Evolutionary conservation across 2,797 vertebrate genomes (phyloP).

Genomic region (Phyllotis vaccarum): DNA sequence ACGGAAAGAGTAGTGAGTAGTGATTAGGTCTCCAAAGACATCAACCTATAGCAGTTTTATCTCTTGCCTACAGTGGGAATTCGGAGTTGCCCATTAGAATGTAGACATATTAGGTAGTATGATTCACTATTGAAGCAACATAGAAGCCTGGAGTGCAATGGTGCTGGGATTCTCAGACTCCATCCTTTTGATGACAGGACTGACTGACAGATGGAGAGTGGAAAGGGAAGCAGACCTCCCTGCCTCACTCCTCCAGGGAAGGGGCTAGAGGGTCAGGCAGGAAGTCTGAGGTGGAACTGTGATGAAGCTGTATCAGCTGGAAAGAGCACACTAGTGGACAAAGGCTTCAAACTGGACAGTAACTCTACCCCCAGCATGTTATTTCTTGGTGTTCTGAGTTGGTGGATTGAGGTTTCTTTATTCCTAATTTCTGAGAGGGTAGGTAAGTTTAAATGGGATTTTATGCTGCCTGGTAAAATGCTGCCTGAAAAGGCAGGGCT

Average conservation of each 20-base stretch:
- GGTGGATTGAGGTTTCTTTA: neutral
- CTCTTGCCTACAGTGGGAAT: neutral
- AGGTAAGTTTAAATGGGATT: neutral
- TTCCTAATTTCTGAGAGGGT: neutral
- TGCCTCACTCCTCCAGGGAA: neutral
- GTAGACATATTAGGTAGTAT: neutral
- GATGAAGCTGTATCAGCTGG: neutral
- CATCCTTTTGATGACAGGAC: neutral
- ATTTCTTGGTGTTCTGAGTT: neutral
- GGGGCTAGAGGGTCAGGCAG: no score
- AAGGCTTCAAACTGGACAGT: neutral
- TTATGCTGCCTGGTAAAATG: neutral
- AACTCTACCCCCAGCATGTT: neutral
- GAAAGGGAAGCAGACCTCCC: neutral
- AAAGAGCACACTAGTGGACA: neutral
- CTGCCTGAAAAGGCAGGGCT: neutral
- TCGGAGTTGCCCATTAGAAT: neutral
- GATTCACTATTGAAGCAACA: neutral
- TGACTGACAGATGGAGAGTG: neutral
- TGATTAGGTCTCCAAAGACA: slow-evolving; percentile 20
- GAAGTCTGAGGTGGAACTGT: neutral
- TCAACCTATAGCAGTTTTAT: neutral
- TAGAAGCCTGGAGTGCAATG: neutral
- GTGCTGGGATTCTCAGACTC: neutral
- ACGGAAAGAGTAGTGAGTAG: neutral